A percentile compares a stretch with the other conserved stretches of the same genome.
These are phyloP conservation scores for Pseudomugil tenellus DNA, from an alignment of 2,797 vertebrate genomes.

Conservation along the genomic window DNA sequence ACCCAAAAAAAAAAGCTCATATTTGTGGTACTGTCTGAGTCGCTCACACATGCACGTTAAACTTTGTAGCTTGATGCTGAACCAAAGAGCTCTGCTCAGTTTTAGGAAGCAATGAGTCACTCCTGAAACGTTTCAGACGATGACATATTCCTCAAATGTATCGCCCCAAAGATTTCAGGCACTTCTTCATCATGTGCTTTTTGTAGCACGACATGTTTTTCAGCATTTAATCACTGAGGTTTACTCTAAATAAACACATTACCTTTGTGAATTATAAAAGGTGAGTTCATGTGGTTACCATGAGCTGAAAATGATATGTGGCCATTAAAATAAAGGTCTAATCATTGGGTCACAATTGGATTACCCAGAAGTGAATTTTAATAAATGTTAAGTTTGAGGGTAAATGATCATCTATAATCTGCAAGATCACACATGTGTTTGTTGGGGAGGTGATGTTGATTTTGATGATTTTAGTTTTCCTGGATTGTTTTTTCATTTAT, in stretches of 20 bases:
- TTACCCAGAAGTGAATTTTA: not conserved
- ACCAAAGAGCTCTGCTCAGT: constrained; percentile 19
- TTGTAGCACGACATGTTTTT: not conserved
- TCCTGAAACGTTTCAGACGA: constrained; percentile 21
- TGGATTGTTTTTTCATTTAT: not conserved
- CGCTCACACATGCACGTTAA: not conserved
- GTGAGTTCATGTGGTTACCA: not conserved
- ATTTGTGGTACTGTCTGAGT: not conserved
- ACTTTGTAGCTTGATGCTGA: constrained; percentile 19
- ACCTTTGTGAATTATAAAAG: not conserved
- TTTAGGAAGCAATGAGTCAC: constrained; percentile 14
- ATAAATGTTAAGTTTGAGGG: not conserved
- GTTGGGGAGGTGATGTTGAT: not conserved
- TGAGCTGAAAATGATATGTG: not conserved
- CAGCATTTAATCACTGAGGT: constrained; percentile 2
- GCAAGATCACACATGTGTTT: not conserved
- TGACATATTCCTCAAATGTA: constrained; percentile 7
- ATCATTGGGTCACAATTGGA: not conserved
- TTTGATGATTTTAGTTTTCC: not conserved
- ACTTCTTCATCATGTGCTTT: not conserved
- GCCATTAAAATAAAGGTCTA: not conserved
- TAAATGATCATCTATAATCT: not conserved
- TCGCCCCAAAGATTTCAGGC: not conserved
- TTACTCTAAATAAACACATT: constrained; percentile 5
- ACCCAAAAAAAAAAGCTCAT: not conserved